These are phyloP conservation scores for Eremophila alpestris DNA, from an alignment of 2,797 vertebrate genomes.

Conservation along the genomic window DNA sequence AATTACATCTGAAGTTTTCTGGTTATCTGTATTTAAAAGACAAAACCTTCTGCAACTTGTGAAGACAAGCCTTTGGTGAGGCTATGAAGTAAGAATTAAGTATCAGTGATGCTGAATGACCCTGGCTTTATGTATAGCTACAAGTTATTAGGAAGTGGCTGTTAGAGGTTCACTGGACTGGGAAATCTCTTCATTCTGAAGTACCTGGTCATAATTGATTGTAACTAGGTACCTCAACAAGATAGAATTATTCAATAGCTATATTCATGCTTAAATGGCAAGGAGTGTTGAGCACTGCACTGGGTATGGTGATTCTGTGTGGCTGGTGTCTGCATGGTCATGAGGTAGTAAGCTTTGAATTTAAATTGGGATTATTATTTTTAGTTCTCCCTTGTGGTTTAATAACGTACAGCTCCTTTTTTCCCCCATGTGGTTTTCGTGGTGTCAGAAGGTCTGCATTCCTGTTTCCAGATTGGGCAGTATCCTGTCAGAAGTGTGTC, in stretches of 20 bases:
- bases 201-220: not conserved
- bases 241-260: not conserved
- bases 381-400: not conserved
- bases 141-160: not conserved
- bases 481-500: not conserved
- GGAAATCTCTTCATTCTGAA: not conserved
- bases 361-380: not conserved
- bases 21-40: not conserved
- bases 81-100: not conserved
- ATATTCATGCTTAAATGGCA: not conserved
- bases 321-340: not conserved
- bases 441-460: not conserved
- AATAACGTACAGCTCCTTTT: not conserved
- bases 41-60: not conserved
- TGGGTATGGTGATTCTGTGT: not conserved
- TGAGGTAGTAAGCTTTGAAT: not conserved
- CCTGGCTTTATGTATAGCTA: not conserved
- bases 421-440: not conserved
- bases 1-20: not conserved
- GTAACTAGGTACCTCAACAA: not conserved
- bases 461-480: not conserved
- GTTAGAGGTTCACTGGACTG: not conserved
- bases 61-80: not conserved
- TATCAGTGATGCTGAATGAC: not conserved
- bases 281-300: not conserved